These are phyloP conservation scores for Mustela erminea DNA, from an alignment of 2,797 vertebrate genomes.

Conservation along the genomic window DNA sequence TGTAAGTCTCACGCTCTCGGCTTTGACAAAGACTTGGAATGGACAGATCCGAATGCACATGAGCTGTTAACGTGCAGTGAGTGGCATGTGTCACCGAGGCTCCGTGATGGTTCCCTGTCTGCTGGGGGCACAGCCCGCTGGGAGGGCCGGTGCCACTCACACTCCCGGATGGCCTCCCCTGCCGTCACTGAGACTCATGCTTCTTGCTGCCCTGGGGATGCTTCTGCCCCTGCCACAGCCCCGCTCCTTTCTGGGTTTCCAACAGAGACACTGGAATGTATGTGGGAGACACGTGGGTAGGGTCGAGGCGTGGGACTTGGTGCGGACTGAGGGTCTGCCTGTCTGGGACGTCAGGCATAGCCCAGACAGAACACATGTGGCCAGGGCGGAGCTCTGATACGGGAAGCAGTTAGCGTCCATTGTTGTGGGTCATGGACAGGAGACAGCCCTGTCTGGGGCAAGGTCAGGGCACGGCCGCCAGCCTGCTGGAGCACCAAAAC, in stretches of 20 bases:
- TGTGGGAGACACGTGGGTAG: neutral
- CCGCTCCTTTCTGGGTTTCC: neutral
- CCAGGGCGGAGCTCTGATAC: neutral
- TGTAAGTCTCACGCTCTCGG: constrained; percentile 44
- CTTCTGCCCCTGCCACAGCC: too few species aligned
- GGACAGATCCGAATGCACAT: neutral
- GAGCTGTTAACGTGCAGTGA: neutral
- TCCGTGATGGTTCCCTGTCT: neutral
- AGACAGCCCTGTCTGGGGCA: neutral
- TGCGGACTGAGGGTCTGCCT: neutral
- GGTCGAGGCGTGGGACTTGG: neutral
- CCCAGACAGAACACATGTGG: neutral
- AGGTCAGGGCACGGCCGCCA: neutral
- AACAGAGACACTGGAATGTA: neutral
- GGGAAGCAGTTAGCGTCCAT: neutral
- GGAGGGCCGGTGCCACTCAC: neutral
- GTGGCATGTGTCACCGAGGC: too few species aligned
- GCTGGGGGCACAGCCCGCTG: neutral
- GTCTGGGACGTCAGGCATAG: neutral
- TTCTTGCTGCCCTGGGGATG: neutral
- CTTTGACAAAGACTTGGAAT: constrained; percentile 67
- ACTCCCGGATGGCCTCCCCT: neutral
- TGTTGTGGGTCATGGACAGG: neutral
- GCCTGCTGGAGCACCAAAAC: neutral
- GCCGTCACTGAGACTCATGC: neutral